Base-by-base conservation (phyloP, 2,888 invertebrate species). In the Archips crataeganus region DNA sequence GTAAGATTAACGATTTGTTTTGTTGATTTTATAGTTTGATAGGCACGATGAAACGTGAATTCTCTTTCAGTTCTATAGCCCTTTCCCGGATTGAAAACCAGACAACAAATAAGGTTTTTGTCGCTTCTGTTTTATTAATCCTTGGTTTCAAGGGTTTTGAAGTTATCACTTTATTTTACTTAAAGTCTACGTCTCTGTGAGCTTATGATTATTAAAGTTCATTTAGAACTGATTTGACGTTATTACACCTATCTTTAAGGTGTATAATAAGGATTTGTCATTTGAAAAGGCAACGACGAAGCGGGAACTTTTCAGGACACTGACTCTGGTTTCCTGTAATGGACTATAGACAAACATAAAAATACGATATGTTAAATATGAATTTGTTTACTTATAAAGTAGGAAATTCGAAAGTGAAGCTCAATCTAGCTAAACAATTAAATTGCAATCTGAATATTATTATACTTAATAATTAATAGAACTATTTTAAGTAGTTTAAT, bases 391-490 rank as follows among this genome's bases (percentile, higher is more conserved):
- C 57, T 68, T 68, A n/a, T 61, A 60, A 15, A 47, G 8, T 32
- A 67, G 9, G 13, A 15, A 47, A 36, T 62, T 13, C 9, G 66
- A 67, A 66, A 51, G 67, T 11, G 62, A 62, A 72, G 72, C 72
- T 72, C 72, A 72, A 72, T 67, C 66, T 67, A 72, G 66, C 57
- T 57, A 32, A 72, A 54, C 32, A 62, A 39, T 67, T 15, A 36
- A 60, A 49, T 49, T 65, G 47, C 42, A 39, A 65, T 60, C 49
- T 34, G 63, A 64, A n/a, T 47, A 57, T 47, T 63, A 57, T 62
- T 57, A 9, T 9, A 54, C 23, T 23, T 23, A 23, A 23, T 66
- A 47, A 45, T 49, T 49, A 60, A 32, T 54, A 54, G 13, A 62
- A 15, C 23, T 6, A 71, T 67, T 67, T 57, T 66, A 61, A 57